These are phyloP conservation scores for Microcaecilia unicolor DNA, from an alignment of 2,797 vertebrate genomes.

Conservation along the genomic window DNA sequence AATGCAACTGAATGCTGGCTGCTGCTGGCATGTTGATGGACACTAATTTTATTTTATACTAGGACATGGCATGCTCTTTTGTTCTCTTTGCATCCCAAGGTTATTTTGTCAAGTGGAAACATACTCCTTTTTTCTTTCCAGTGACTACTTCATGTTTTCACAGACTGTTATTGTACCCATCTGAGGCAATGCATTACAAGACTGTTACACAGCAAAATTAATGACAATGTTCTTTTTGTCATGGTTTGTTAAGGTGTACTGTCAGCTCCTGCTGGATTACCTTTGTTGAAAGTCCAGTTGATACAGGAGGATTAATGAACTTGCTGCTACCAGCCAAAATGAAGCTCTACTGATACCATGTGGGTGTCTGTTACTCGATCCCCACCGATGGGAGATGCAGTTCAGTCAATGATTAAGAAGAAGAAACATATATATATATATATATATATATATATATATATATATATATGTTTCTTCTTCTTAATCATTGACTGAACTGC, in stretches of 20 bases:
- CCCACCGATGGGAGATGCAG: conserved; percentile 1
- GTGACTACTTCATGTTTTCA: no score
- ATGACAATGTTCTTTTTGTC: conserved; percentile 13
- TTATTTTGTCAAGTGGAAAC: conserved; percentile 7
- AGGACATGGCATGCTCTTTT: no score
- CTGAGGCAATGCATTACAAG: conserved; percentile 2
- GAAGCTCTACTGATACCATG: conserved; percentile 18
- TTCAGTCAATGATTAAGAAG: conserved; percentile 19
- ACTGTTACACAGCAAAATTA: conserved; percentile 7
- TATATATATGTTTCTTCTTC: no score
- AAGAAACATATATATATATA: no score
- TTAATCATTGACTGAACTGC: conserved; percentile 15
- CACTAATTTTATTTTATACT: no score
- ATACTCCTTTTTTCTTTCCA: conserved; percentile 2
- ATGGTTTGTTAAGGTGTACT: not conserved
- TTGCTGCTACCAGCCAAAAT: conserved; percentile 17
- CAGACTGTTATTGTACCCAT: conserved; percentile 7
- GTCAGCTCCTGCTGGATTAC: conserved; percentile 2
- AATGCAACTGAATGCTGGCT: no score
- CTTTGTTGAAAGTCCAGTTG: conserved; percentile 25
- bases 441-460: no score
- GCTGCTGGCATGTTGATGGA: no score
- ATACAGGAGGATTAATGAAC: conserved; percentile 17
- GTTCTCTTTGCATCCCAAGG: not conserved
- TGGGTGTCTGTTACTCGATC: conserved; percentile 6